Evolutionary conservation across 2,888 invertebrate species (phyloP), one percentile per base, ranked within the genome.

Genomic region (Zaprionus bogoriensis): DNA sequence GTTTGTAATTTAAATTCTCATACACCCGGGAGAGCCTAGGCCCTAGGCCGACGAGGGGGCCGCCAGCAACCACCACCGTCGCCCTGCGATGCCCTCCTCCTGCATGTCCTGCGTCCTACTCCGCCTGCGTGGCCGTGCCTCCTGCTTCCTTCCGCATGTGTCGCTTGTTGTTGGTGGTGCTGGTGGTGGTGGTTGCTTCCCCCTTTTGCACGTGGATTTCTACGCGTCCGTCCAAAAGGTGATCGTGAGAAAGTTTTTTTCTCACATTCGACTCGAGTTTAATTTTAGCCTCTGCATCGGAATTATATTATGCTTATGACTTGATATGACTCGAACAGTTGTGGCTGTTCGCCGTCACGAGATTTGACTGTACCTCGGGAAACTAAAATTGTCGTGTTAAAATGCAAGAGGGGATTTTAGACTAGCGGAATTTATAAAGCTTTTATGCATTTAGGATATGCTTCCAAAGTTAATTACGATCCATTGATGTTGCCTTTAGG

Each of bases 191-290:
- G 45, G 77, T 74, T 78, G 53, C 87, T 88, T 88, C 88, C 88
- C 88, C 88, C 88, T 88, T 88, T 88, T 88, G 86, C 88, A 88
- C 88, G 88, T 88, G 88, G 87, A 88, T 88, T 88, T 82, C 62
- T 55, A 75, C 44, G 64, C 78, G 74, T 69, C 80, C 52, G 66
- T 63, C 68, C 72, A 60, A 77, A 68, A 81, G 85, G 82, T 82
- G 80, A 85, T 87, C 87, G 88, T 88, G 88, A 87, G 88, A 88
- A 88, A 85, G 74, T 86, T 74, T 84, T 88, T 87, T 88, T 88
- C 88, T 85, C 88, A 88, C 88, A 82, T 65, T 69, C 74, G 59
- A 74, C 60, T 70, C 53, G 60, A 55, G 69, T 77, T 82, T 83
- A 81, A 83, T 77, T 82, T 84, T 83, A 80, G 78, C 44, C 57